phyloP scores from a whole-genome alignment of 2,113 vertebrate genomes.

The Thryonomys swinderianus region DNA sequence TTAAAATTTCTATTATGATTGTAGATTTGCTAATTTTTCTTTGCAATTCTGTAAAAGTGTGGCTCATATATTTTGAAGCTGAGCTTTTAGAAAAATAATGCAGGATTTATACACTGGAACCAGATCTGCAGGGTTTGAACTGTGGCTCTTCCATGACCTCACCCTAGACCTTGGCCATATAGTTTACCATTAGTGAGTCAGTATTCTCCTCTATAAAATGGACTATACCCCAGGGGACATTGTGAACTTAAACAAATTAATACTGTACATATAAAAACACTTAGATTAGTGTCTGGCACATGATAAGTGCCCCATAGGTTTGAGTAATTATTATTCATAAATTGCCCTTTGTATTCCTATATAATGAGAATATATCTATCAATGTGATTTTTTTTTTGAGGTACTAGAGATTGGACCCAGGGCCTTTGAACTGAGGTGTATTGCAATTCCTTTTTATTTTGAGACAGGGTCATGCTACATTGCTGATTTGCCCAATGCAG shows the following conservation, averaged over 20 bases:
- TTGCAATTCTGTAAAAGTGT: conserved; percentile 56
- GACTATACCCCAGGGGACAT: neutral
- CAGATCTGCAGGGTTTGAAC: neutral
- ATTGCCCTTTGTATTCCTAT: neutral
- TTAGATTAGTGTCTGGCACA: neutral
- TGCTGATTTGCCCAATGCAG: neutral
- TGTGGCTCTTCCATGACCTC: neutral
- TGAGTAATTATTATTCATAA: conserved; percentile 11
- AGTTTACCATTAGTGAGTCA: neutral
- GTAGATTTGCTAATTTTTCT: conserved; percentile 66
- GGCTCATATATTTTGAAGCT: conserved; percentile 56
- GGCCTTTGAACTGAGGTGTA: neutral
- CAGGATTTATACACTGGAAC: neutral
- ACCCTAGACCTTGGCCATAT: neutral
- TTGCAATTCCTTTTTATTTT: neutral
- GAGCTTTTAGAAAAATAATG: conserved; percentile 18
- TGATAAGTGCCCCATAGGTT: neutral
- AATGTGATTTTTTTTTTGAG: neutral
- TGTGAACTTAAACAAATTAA: conserved; percentile 8
- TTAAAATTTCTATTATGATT: conserved; percentile 71
- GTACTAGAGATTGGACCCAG: neutral
- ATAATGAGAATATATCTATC: neutral
- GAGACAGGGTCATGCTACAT: neutral
- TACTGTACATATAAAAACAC: neutral
- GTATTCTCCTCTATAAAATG: conserved; percentile 51